phyloP scores from a whole-genome alignment of 2,797 vertebrate species.

The Naso thynnoides region DNA sequence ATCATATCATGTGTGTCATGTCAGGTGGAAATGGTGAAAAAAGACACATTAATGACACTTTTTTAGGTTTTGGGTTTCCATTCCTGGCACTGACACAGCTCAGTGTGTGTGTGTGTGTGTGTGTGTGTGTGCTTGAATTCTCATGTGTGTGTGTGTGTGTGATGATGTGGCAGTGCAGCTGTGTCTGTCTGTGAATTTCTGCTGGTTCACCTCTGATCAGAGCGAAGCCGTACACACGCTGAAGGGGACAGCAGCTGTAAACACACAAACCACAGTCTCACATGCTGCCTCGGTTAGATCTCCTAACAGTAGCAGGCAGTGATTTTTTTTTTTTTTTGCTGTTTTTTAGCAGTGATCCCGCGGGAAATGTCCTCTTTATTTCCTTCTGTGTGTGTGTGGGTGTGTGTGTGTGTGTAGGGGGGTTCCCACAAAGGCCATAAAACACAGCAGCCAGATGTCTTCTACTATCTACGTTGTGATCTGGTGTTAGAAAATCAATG shows the following conservation, averaged over 20 bases:
- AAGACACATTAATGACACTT: neutral
- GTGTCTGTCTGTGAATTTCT: conserved; percentile 50
- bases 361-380: conserved; percentile 37
- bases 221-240: conserved; percentile 46
- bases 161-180: conserved; percentile 42
- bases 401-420: conserved; percentile 10
- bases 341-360: conserved; percentile 26
- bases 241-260: conserved; percentile 39
- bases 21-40: neutral
- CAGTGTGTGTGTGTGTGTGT: conserved; percentile 11
- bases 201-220: conserved; percentile 60
- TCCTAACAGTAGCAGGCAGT: conserved; percentile 38
- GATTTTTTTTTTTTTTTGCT: conserved; percentile 32
- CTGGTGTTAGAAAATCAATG: conserved; percentile 77
- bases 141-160: conserved; percentile 29
- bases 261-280: conserved; percentile 37
- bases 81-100: too few relatives aligned
- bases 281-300: conserved; percentile 32
- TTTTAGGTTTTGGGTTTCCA: conserved; percentile 15
- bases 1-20: neutral
- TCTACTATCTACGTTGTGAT: conserved; percentile 63
- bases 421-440: conserved; percentile 59
- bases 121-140: conserved; percentile 26
- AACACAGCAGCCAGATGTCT: conserved; percentile 60
- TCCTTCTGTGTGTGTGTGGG: conserved; percentile 13